Conservation (phyloP, 1,140 invertebrate species). For the Diachasmimorpha longicaudata region DNA sequence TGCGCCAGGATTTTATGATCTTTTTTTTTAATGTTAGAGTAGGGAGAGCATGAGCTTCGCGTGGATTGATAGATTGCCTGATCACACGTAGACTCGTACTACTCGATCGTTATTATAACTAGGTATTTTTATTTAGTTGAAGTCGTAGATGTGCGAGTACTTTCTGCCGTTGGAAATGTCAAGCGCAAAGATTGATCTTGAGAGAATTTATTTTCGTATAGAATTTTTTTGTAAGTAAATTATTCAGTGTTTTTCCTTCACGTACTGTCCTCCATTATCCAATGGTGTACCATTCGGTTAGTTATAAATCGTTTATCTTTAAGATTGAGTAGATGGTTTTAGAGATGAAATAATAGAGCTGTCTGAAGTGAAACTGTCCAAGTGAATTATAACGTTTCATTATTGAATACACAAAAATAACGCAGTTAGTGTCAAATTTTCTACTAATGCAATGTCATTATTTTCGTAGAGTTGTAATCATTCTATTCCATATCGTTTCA, state of each 20-base stretch:
- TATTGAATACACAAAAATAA: no score
- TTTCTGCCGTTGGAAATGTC: no score
- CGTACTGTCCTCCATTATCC: not conserved
- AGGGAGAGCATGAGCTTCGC: not conserved
- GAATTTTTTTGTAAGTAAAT: not conserved
- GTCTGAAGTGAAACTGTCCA: not conserved
- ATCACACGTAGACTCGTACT: not conserved
- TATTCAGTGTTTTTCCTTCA: not conserved
- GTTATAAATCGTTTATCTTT: not conserved
- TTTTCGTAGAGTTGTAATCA: not conserved
- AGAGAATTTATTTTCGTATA: constrained; percentile 2
- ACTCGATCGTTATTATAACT: not conserved
- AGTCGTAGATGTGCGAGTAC: no score
- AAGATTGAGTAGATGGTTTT: not conserved
- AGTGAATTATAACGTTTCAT: no score
- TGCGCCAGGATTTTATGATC: not conserved
- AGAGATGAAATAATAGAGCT: not conserved
- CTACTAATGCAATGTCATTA: not conserved
- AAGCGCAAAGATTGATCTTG: no score
- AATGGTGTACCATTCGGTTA: not conserved
- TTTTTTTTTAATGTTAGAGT: not conserved
- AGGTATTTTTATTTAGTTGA: not conserved
- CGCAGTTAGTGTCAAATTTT: not conserved
- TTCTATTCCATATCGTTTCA: not conserved
- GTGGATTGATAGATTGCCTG: not conserved